Evolutionary conservation across 2,797 vertebrate genomes (phyloP).

Genomic region (Chrosomus eos): DNA sequence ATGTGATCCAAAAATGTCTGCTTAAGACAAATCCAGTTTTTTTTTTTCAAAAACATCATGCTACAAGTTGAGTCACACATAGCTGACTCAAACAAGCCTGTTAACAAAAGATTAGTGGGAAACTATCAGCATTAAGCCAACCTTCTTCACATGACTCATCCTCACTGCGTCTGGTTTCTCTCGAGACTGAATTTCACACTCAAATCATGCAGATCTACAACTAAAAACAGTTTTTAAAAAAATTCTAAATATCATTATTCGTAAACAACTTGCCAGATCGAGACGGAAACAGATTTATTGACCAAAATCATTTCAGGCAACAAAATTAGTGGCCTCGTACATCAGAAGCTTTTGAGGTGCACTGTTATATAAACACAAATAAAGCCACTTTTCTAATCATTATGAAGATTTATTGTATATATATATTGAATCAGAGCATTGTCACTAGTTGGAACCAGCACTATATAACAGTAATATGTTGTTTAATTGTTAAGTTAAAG

Average conservation of each 20-base stretch:
- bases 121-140: neutral
- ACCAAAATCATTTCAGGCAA: neutral
- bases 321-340: neutral
- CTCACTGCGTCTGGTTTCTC: neutral
- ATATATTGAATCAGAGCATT: neutral
- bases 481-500: too few species aligned
- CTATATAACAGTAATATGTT: neutral
- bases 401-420: neutral
- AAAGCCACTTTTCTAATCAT: neutral
- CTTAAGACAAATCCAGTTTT: neutral
- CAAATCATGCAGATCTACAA: too few species aligned
- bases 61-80: neutral
- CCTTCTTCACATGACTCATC: constrained; percentile 5
- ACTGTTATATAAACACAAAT: neutral
- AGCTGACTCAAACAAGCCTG: constrained; percentile 6
- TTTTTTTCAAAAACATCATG: neutral
- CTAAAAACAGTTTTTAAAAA: neutral
- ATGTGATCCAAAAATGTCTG: neutral
- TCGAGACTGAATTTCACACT: constrained; percentile 3
- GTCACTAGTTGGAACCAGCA: neutral
- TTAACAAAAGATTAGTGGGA: neutral
- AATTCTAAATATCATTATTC: neutral
- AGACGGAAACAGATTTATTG: neutral
- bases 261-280: neutral
- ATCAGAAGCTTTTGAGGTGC: neutral